These are phyloP conservation scores for Lordiphosa clarofinis DNA, from an alignment of 1,140 invertebrate species.

Conservation along the genomic window DNA sequence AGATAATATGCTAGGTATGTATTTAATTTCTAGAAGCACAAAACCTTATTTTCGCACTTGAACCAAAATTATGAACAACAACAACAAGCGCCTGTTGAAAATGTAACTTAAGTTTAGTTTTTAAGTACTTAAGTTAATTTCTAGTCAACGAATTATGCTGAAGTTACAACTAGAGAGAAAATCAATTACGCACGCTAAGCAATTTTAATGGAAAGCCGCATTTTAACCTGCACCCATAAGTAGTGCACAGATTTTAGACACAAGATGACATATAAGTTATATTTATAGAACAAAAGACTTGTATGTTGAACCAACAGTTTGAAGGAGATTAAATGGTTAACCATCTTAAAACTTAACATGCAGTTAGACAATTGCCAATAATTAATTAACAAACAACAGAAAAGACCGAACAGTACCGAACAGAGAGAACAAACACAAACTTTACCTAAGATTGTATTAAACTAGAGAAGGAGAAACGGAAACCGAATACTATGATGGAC, in stretches of 20 bases:
- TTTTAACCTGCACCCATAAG: slow-evolving; percentile 56
- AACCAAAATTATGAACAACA: slow-evolving; percentile 21
- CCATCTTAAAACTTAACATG: slow-evolving; percentile 49
- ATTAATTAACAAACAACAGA: slow-evolving; percentile 52
- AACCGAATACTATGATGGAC: slow-evolving; percentile 17
- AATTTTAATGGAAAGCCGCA: slow-evolving; percentile 58
- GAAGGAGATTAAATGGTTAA: slow-evolving; percentile 40
- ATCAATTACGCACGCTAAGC: slow-evolving; percentile 49
- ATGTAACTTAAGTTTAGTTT: slow-evolving; percentile 42
- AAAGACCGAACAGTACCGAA: slow-evolving; percentile 34
- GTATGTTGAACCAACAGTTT: slow-evolving; percentile 59
- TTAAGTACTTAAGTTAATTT: slow-evolving; percentile 74
- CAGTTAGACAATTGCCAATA: slow-evolving; percentile 77
- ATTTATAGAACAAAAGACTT: slow-evolving; percentile 73
- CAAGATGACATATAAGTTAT: slow-evolving; percentile 30
- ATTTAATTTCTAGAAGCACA: slow-evolving; percentile 31
- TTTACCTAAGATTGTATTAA: slow-evolving; percentile 77
- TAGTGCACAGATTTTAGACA: slow-evolving; percentile 66
- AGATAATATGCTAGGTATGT: slow-evolving; percentile 9
- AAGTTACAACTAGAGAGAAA: slow-evolving; percentile 51
- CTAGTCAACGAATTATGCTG: slow-evolving; percentile 76
- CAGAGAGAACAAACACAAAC: slow-evolving; percentile 33
- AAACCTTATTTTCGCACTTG: slow-evolving; percentile 37
- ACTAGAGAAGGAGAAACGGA: slow-evolving; percentile 35
- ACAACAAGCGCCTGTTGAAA: slow-evolving; percentile 44